phyloP scores from a whole-genome alignment of 2,113 vertebrate species.

The Xenopus laevis region DNA sequence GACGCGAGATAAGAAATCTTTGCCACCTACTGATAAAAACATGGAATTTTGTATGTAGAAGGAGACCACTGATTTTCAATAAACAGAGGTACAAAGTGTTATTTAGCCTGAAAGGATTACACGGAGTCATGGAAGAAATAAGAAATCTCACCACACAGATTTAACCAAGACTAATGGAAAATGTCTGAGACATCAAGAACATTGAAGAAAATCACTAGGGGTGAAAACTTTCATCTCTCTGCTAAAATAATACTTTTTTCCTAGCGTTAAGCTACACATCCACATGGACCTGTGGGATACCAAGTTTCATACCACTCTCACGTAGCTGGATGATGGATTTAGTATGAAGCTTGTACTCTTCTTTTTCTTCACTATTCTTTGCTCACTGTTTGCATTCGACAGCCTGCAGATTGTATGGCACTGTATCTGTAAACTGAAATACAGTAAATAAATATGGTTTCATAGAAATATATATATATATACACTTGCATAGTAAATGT shows the following conservation, averaged over 20 bases:
- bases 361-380: conserved; percentile 17
- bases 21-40: conserved; percentile 36
- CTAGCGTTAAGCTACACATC: conserved; percentile 18
- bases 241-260: conserved; percentile 38
- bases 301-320: conserved; percentile 31
- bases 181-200: conserved; percentile 31
- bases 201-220: conserved; percentile 37
- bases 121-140: conserved; percentile 21
- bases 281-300: conserved; percentile 23
- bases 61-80: conserved; percentile 22
- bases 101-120: conserved; percentile 31
- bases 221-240: conserved; percentile 32
- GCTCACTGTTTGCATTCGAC: conserved; percentile 5
- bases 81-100: conserved; percentile 15
- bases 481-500: too few species aligned
- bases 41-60: conserved; percentile 12
- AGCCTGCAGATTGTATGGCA: conserved; percentile 11
- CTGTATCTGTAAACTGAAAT: conserved; percentile 7
- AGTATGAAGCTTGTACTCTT: conserved; percentile 18
- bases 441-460: conserved; percentile 9
- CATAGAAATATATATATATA: too few species aligned
- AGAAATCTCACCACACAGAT: conserved; percentile 39
- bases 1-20: conserved; percentile 25
- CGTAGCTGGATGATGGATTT: conserved; percentile 21
- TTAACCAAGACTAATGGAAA: conserved; percentile 43